Conservation (phyloP, 2,888 invertebrate genomes). For the Germaria angustata region DNA sequence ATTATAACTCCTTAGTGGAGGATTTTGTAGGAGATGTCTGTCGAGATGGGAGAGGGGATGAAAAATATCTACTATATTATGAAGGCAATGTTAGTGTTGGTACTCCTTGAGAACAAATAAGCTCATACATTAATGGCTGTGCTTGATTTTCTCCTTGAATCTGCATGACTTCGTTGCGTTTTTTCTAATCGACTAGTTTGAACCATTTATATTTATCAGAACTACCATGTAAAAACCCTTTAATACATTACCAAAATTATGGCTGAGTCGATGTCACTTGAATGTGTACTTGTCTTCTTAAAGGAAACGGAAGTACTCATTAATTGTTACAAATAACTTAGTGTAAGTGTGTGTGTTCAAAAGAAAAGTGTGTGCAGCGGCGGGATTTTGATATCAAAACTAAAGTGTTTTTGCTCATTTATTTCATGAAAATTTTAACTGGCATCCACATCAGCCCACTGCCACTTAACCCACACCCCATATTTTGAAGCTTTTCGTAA, state of each 20-base stretch:
- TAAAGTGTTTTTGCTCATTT: slow-evolving; percentile 29
- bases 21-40: no score
- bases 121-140: no score
- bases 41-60: no score
- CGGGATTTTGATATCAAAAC: not conserved
- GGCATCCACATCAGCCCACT: not conserved
- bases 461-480: not conserved
- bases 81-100: no score
- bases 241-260: not conserved
- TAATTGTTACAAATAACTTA: slow-evolving; percentile 34
- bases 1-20: no score
- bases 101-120: no score
- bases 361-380: not conserved
- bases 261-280: not conserved
- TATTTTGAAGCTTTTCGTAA: slow-evolving; percentile 19
- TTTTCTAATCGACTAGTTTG: no score
- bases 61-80: no score
- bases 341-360: not conserved
- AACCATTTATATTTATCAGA: not conserved
- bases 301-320: slow-evolving; percentile 51
- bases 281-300: slow-evolving; percentile 23
- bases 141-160: not conserved
- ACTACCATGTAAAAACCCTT: not conserved
- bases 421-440: not conserved
- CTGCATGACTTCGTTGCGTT: no score